These are phyloP conservation scores for Paracanthobrama guichenoti DNA, from an alignment of 2,113 vertebrate genomes.

Conservation along the genomic window DNA sequence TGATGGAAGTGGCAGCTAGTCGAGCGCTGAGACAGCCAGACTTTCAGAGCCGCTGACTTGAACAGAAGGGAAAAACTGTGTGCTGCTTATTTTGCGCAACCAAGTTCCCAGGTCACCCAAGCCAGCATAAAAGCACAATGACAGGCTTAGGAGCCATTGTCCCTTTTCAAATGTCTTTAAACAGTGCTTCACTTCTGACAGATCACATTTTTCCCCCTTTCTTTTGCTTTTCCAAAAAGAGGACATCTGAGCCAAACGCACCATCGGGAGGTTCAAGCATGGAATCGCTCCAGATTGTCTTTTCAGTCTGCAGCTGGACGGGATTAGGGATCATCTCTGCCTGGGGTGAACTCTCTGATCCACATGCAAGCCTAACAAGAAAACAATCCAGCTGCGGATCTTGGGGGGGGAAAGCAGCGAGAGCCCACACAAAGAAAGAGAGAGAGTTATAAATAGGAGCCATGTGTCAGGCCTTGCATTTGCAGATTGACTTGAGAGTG, in stretches of 20 bases:
- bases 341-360: slow-evolving; percentile 72
- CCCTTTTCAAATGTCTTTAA: slow-evolving; percentile 17
- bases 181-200: slow-evolving; percentile 17
- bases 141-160: slow-evolving; percentile 16
- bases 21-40: slow-evolving; percentile 1
- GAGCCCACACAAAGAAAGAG: slow-evolving; percentile 12
- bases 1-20: slow-evolving; percentile 10
- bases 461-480: slow-evolving; percentile 27
- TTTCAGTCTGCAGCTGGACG: slow-evolving; percentile 75
- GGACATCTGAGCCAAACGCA: slow-evolving; percentile 67
- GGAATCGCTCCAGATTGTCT: slow-evolving; percentile 70
- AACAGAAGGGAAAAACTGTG: slow-evolving; percentile 2
- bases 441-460: slow-evolving; percentile 27
- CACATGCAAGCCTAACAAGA: slow-evolving; percentile 59
- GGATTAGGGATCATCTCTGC: slow-evolving; percentile 73
- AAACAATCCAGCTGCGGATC: slow-evolving; percentile 34
- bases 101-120: slow-evolving; percentile 25
- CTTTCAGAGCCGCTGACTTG: slow-evolving; percentile 11
- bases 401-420: not conserved
- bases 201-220: slow-evolving; percentile 47
- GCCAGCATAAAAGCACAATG: slow-evolving; percentile 25
- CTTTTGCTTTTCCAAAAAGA: slow-evolving; percentile 65
- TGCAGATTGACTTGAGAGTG: slow-evolving; percentile 60
- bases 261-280: slow-evolving; percentile 64
- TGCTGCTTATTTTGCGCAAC: slow-evolving; percentile 26